Percentiles rank a stretch among this genome's conserved stretches.
Evolutionary conservation across 1,140 invertebrate genomes (phyloP).

Genomic region (Heliothis virescens): DNA sequence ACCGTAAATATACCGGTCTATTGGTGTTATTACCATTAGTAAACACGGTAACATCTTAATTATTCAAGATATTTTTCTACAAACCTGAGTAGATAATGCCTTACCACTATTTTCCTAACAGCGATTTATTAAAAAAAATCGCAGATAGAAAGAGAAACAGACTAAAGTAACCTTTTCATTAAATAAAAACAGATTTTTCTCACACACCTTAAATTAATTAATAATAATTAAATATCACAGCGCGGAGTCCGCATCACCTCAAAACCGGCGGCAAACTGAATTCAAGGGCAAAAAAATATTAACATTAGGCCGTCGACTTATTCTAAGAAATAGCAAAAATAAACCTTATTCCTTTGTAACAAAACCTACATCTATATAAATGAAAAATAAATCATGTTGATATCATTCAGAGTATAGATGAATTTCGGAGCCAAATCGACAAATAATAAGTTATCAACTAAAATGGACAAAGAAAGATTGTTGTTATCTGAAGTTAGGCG

Average conservation of each 20-base stretch:
- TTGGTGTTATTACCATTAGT: too few species aligned
- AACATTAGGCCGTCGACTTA: conserved; percentile 7
- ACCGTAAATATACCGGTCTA: too few species aligned
- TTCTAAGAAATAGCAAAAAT: not conserved
- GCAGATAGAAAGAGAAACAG: not conserved
- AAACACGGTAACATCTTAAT: too few species aligned
- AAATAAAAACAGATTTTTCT: too few species aligned
- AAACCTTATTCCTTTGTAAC: conserved; percentile 12
- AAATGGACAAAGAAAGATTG: not conserved
- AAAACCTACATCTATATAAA: not conserved
- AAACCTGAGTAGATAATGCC: too few species aligned
- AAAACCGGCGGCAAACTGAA: conserved; percentile 39
- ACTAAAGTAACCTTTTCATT: not conserved
- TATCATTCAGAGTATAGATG: not conserved
- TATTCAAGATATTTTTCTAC: too few species aligned
- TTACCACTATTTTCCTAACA: not conserved
- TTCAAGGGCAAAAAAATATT: conserved; percentile 15
- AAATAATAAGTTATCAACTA: not conserved
- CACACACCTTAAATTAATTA: conserved; percentile 3
- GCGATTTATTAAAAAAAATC: not conserved
- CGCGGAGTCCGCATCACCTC: conserved; percentile 22
- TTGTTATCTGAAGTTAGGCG: not conserved
- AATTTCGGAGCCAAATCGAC: conserved; percentile 9
- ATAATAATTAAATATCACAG: not conserved
- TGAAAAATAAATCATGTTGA: conserved; percentile 1